Percentiles rank a stretch among this genome's conserved stretches.
phyloP scores from a whole-genome alignment of 2,113 vertebrate species.

The Gallinago jamesoni region DNA sequence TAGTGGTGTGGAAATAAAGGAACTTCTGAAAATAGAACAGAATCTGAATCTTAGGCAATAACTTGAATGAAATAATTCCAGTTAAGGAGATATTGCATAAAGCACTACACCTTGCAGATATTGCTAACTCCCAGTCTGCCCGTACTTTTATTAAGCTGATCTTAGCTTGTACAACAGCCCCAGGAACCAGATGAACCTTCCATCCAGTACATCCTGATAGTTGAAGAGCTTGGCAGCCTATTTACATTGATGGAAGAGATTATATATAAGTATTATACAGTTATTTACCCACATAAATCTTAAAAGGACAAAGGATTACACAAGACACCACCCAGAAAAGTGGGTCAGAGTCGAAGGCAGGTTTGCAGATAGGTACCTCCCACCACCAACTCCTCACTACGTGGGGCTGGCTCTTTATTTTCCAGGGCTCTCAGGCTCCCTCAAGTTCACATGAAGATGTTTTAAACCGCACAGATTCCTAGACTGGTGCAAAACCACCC shows the following conservation, averaged over 20 bases:
- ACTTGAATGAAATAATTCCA: not conserved
- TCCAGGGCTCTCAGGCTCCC: not conserved
- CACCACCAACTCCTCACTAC: not conserved
- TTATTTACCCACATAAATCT: not conserved
- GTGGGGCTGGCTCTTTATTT: not conserved
- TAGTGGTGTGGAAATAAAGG: not conserved
- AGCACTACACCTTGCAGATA: not conserved
- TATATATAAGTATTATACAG: not conserved
- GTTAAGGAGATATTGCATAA: not conserved
- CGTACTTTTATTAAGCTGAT: not conserved
- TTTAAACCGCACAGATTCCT: not conserved
- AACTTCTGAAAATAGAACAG: slow-evolving; percentile 15
- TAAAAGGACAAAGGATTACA: not conserved
- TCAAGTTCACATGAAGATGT: not conserved
- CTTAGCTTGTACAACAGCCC: not conserved
- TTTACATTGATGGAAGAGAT: not conserved
- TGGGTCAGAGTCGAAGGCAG: not conserved
- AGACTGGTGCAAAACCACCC: not conserved
- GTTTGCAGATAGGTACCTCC: not conserved
- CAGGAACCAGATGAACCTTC: not conserved
- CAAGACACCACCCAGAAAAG: not conserved
- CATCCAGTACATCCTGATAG: not conserved
- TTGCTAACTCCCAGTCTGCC: not conserved
- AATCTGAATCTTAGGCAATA: slow-evolving; percentile 23
- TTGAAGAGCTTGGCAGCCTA: not conserved